Evolutionary conservation across 2,113 vertebrate genomes (phyloP).

Genomic region (Heloderma charlesbogerti): DNA sequence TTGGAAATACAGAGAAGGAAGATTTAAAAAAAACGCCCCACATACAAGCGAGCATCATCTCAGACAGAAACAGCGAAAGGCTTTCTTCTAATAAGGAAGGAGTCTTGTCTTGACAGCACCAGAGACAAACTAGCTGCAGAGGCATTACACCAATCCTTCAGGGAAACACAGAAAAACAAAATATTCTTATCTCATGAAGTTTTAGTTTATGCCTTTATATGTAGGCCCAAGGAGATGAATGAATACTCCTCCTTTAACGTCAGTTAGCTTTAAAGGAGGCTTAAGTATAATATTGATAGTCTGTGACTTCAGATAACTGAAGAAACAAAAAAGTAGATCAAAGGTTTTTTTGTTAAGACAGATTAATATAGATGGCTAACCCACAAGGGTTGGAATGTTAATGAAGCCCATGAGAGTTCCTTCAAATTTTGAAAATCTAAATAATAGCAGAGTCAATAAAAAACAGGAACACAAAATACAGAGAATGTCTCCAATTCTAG

Average conservation of each 20-base stretch:
- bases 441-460: not conserved
- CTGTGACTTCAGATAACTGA: slow-evolving; percentile 13
- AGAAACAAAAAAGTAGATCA: slow-evolving; percentile 9
- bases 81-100: not conserved
- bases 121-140: not conserved
- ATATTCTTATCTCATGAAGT: slow-evolving; percentile 11
- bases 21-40: not conserved
- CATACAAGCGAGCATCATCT: not conserved
- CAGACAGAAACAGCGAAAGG: slow-evolving; percentile 7
- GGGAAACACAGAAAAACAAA: not conserved
- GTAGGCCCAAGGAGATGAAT: slow-evolving; percentile 4
- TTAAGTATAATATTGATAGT: slow-evolving; percentile 7
- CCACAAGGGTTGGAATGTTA: slow-evolving; percentile 16
- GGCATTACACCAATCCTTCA: slow-evolving; percentile 4
- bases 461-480: not conserved
- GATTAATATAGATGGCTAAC: slow-evolving; percentile 20
- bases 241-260: not conserved
- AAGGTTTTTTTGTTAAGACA: slow-evolving; percentile 1
- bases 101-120: not conserved
- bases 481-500: not conserved
- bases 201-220: slow-evolving; percentile 1
- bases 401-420: not conserved
- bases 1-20: not conserved
- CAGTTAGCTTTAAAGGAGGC: not conserved
- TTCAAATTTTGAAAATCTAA: slow-evolving; percentile 11